These are phyloP conservation scores for Ceratotherium simum DNA, from an alignment of 2,113 vertebrate genomes.

Conservation along the genomic window DNA sequence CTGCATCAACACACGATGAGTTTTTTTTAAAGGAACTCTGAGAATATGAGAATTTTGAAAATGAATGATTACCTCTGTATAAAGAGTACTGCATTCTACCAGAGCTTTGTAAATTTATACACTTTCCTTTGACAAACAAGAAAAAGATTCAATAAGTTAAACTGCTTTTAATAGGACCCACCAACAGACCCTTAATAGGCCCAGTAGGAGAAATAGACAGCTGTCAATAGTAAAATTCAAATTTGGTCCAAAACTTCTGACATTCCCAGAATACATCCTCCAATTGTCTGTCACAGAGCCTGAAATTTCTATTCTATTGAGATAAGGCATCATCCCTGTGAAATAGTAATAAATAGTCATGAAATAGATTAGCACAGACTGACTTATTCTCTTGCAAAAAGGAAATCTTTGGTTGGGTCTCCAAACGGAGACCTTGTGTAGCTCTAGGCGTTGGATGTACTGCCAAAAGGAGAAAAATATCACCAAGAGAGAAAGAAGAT, in stretches of 20 bases:
- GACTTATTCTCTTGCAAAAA: neutral
- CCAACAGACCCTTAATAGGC: neutral
- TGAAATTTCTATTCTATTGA: neutral
- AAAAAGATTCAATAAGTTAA: neutral
- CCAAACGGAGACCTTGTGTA: neutral
- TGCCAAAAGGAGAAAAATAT: neutral
- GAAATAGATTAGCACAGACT: neutral
- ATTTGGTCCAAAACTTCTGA: neutral
- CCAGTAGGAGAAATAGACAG: neutral
- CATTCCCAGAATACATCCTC: neutral
- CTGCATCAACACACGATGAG: neutral
- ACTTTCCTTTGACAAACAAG: neutral
- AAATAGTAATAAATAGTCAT: neutral
- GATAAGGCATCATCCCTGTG: neutral
- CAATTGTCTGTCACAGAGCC: neutral
- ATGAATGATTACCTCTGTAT: neutral
- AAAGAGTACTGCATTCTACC: neutral
- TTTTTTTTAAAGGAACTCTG: neutral
- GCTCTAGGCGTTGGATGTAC: neutral
- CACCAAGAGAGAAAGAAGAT: neutral
- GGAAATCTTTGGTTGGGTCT: neutral
- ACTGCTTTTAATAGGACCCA: neutral
- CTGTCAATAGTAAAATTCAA: neutral
- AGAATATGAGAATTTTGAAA: slow-evolving; percentile 16
- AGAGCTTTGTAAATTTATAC: neutral